Percentiles rank a stretch among this genome's conserved stretches.
phyloP scores from a whole-genome alignment of 2,888 invertebrate genomes.

The Ectemnius continuus region DNA sequence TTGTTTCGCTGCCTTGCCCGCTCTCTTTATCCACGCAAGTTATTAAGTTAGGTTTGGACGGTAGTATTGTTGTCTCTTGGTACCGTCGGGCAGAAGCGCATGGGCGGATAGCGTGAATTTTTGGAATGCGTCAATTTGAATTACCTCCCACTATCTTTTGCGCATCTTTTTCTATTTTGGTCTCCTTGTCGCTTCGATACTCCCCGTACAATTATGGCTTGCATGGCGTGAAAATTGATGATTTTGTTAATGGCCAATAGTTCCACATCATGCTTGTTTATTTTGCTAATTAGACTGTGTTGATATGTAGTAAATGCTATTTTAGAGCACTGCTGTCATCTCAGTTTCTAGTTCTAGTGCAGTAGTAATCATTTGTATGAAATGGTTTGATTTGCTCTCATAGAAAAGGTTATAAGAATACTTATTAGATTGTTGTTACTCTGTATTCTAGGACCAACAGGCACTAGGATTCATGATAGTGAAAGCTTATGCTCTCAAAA shows the following conservation, averaged over 20 bases:
- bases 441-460: constrained; percentile 64
- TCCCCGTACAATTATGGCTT: background rate
- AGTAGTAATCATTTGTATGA: too few relatives aligned
- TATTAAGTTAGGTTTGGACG: too few relatives aligned
- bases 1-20: background rate
- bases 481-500: constrained; percentile 67
- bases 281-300: background rate
- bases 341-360: too few relatives aligned
- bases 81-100: background rate
- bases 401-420: background rate
- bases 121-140: background rate
- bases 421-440: background rate
- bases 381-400: too few relatives aligned
- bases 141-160: background rate
- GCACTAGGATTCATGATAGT: constrained; percentile 61
- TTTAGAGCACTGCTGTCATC: background rate
- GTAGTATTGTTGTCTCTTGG: too few relatives aligned
- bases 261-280: constrained; percentile 26
- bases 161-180: background rate
- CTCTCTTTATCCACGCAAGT: too few relatives aligned
- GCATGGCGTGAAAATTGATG: constrained; percentile 59
- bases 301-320: background rate
- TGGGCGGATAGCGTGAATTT: background rate
- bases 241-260: constrained; percentile 49
- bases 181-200: background rate